phyloP scores from a whole-genome alignment of 2,113 vertebrate species.

The Anser cygnoides region DNA sequence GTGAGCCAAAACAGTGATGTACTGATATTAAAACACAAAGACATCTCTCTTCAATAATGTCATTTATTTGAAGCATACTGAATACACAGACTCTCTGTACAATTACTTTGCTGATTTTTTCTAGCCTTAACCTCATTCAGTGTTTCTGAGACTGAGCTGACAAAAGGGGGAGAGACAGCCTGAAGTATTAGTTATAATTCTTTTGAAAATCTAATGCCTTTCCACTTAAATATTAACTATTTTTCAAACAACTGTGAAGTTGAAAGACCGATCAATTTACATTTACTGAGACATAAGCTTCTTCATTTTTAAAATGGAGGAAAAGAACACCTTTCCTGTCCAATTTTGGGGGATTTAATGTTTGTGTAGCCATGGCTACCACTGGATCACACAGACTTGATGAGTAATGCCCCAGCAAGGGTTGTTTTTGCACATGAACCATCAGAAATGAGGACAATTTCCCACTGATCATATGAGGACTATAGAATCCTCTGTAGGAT shows the following conservation, averaged over 20 bases:
- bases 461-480: neutral
- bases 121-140: neutral
- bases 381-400: neutral
- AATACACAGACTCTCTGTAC: neutral
- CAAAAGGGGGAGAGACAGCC: neutral
- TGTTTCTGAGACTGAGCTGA: neutral
- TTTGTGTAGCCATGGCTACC: neutral
- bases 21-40: neutral
- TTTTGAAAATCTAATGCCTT: neutral
- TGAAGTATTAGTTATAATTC: neutral
- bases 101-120: neutral
- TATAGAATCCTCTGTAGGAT: neutral
- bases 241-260: neutral
- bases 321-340: neutral
- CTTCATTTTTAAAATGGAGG: neutral
- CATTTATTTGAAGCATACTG: neutral
- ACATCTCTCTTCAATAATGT: neutral
- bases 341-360: neutral
- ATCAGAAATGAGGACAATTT: neutral
- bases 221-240: neutral
- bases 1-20: constrained; percentile 74
- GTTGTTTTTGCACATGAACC: neutral
- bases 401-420: neutral
- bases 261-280: neutral
- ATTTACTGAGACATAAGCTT: neutral